Conservation (phyloP, 1,140 invertebrate genomes). For the Neodiprion pinetum region DNA sequence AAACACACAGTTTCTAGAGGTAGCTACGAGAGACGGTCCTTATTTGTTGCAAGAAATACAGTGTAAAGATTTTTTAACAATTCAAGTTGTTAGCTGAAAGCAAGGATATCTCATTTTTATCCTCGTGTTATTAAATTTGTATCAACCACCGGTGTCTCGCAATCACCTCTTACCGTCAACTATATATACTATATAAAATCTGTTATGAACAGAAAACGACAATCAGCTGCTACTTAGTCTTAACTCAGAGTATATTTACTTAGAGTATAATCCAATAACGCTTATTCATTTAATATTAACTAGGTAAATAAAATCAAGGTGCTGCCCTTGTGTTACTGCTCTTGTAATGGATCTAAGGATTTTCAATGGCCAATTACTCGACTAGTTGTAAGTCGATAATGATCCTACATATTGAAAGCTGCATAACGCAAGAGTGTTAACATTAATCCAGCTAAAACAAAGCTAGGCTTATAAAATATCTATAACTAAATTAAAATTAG, state of each 20-base stretch:
- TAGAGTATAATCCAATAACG: constrained; percentile 4
- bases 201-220: too few relatives aligned
- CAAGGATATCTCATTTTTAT: too few relatives aligned
- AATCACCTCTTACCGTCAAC: too few relatives aligned
- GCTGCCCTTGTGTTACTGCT: constrained; percentile 12
- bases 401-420: constrained; percentile 11
- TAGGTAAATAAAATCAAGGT: neutral
- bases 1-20: too few relatives aligned
- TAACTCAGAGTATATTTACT: neutral
- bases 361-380: constrained; percentile 13
- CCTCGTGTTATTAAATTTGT: too few relatives aligned
- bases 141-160: too few relatives aligned
- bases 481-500: neutral
- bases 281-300: constrained; percentile 6
- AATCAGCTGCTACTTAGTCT: too few relatives aligned
- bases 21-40: too few relatives aligned
- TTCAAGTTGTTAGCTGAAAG: too few relatives aligned
- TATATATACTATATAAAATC: too few relatives aligned
- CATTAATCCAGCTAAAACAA: neutral
- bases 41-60: too few relatives aligned
- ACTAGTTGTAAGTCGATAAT: neutral
- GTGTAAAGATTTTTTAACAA: too few relatives aligned
- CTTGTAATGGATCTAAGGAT: constrained; percentile 11
- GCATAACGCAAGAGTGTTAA: constrained; percentile 6
- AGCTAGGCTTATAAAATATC: neutral